Evolutionary conservation across 2,888 invertebrate genomes (phyloP).

Genomic region (Mythimna ferrago): DNA sequence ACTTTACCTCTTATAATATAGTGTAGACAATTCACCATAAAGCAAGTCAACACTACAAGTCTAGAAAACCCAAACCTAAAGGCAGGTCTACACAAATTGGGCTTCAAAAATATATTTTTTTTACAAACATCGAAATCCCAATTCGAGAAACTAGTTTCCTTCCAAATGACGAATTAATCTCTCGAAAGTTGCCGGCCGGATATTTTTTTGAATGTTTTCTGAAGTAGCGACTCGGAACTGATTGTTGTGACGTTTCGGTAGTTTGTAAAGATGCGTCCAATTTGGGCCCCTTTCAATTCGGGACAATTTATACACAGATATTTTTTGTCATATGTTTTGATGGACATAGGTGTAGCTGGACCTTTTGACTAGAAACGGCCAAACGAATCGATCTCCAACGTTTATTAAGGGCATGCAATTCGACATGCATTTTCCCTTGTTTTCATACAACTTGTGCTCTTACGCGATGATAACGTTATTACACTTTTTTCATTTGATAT

Average conservation of each 20-base stretch:
- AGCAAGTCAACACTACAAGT: background rate
- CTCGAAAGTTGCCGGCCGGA: conserved; percentile 80
- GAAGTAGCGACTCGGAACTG: conserved; percentile 82
- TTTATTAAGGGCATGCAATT: no score
- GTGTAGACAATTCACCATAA: background rate
- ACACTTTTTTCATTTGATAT: no score
- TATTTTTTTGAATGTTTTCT: conserved; percentile 78
- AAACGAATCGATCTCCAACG: no score
- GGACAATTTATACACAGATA: conserved; percentile 6
- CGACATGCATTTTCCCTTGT: no score
- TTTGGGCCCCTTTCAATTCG: conserved; percentile 34
- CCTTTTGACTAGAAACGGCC: background rate
- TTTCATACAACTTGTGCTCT: no score
- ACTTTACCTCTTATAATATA: no score
- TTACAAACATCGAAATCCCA: conserved; percentile 65
- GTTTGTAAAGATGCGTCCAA: conserved; percentile 76
- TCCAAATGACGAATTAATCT: conserved; percentile 90
- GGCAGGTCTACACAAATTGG: conserved; percentile 38
- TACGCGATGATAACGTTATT: no score
- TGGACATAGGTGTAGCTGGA: background rate
- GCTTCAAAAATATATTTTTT: conserved; percentile 65
- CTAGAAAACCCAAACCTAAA: conserved; percentile 33
- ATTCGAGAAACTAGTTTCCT: conserved; percentile 80
- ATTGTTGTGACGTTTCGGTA: conserved; percentile 87
- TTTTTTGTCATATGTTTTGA: conserved; percentile 27